Evolutionary conservation across 2,113 vertebrate genomes (phyloP).

Genomic region (Turnix velox): DNA sequence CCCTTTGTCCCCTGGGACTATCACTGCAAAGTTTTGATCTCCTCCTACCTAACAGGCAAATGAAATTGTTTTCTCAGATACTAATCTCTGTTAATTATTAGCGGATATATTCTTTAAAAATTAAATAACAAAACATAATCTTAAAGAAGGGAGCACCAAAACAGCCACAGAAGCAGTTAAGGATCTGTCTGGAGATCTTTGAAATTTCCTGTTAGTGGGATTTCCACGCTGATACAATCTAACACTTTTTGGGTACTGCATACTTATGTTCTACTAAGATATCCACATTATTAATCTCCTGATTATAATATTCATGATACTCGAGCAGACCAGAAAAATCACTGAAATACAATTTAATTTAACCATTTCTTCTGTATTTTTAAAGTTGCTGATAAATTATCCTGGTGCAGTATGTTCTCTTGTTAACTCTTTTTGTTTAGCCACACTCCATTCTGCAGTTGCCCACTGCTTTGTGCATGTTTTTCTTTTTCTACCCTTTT

Average conservation of each 20-base stretch:
- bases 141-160: neutral
- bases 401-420: neutral
- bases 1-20: neutral
- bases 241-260: neutral
- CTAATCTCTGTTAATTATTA: constrained; percentile 13
- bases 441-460: neutral
- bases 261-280: constrained; percentile 46
- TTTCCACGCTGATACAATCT: constrained; percentile 69
- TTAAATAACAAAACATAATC: neutral
- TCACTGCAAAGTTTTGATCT: neutral
- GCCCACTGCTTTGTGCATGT: neutral
- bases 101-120: neutral
- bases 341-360: neutral
- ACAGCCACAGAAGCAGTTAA: constrained; percentile 46
- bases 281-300: constrained; percentile 52
- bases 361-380: neutral
- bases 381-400: neutral
- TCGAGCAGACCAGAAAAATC: constrained; percentile 7
- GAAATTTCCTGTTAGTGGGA: constrained; percentile 48
- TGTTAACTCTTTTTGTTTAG: neutral
- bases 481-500: neutral
- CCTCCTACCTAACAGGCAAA: constrained; percentile 27
- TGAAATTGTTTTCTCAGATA: constrained; percentile 22
- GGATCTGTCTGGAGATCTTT: constrained; percentile 58
- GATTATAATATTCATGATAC: constrained; percentile 59